Percentiles rank a stretch among this genome's conserved stretches.
Conservation (phyloP, 2,888 invertebrate species). For the Diplazon laetatorius region DNA sequence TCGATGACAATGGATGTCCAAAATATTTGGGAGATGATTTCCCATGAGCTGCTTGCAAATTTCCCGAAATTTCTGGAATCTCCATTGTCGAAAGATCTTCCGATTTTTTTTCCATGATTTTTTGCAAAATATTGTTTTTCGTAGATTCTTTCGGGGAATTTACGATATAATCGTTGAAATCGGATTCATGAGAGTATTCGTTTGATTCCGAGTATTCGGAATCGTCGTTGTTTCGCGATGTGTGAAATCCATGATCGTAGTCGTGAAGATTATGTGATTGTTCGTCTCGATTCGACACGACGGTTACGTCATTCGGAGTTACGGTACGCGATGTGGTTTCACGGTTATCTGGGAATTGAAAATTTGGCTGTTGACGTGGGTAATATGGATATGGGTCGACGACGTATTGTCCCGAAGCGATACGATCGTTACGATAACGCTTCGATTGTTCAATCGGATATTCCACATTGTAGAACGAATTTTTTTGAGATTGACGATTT, state of each 20-base stretch:
- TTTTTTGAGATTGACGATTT: too few species aligned
- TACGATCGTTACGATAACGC: not conserved
- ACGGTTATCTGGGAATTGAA: not conserved
- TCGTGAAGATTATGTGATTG: slow-evolving; percentile 10
- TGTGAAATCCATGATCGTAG: not conserved
- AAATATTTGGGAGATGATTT: slow-evolving; percentile 13
- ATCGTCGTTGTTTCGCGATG: not conserved
- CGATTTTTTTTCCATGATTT: not conserved
- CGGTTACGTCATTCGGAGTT: not conserved
- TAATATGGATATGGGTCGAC: not conserved
- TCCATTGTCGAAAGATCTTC: not conserved
- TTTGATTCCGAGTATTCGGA: not conserved
- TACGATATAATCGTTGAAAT: slow-evolving; percentile 5
- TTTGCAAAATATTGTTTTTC: not conserved
- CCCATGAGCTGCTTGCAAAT: slow-evolving; percentile 27
- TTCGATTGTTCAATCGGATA: not conserved
- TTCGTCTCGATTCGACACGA: not conserved
- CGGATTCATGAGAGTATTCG: not conserved
- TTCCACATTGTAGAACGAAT: too few species aligned
- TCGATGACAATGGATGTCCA: slow-evolving; percentile 1
- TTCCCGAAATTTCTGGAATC: not conserved
- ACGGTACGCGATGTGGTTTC: too few species aligned
- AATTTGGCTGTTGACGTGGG: not conserved
- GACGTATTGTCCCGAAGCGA: not conserved
- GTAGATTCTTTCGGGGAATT: not conserved